These are phyloP conservation scores for Passer domesticus DNA, from an alignment of 2,113 vertebrate species.

Conservation along the genomic window DNA sequence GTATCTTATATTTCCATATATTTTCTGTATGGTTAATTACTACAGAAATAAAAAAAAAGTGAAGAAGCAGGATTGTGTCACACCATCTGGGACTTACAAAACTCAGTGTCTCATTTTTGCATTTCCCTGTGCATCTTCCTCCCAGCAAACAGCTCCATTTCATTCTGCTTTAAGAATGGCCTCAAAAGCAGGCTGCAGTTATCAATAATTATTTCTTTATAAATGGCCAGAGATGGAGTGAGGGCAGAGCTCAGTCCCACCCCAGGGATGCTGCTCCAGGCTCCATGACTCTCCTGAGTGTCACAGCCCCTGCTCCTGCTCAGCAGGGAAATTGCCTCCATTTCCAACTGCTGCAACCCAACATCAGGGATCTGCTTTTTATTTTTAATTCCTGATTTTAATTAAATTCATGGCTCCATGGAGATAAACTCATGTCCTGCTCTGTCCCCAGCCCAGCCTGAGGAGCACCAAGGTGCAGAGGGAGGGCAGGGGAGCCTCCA, in stretches of 20 bases:
- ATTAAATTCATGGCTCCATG: background rate
- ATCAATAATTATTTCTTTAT: background rate
- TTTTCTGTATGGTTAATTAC: background rate
- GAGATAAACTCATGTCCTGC: background rate
- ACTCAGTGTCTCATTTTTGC: background rate
- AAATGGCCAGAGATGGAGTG: background rate
- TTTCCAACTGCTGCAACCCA: background rate
- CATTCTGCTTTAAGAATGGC: background rate
- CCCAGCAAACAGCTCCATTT: background rate
- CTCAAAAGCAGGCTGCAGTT: background rate
- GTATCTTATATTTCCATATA: background rate
- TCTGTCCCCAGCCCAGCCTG: background rate
- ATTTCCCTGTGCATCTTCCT: background rate
- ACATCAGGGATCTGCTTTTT: fast-evolving
- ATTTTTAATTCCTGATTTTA: background rate
- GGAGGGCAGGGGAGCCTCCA: background rate
- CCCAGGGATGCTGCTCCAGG: background rate
- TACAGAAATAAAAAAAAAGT: background rate
- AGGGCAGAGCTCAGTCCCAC: background rate
- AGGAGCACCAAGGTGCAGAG: background rate
- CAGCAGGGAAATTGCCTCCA: background rate
- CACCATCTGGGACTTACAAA: background rate
- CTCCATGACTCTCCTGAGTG: background rate
- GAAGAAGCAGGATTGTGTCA: background rate
- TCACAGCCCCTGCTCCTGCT: background rate